Conservation (phyloP, 2,888 invertebrate genomes). For the Nomada flava region DNA sequence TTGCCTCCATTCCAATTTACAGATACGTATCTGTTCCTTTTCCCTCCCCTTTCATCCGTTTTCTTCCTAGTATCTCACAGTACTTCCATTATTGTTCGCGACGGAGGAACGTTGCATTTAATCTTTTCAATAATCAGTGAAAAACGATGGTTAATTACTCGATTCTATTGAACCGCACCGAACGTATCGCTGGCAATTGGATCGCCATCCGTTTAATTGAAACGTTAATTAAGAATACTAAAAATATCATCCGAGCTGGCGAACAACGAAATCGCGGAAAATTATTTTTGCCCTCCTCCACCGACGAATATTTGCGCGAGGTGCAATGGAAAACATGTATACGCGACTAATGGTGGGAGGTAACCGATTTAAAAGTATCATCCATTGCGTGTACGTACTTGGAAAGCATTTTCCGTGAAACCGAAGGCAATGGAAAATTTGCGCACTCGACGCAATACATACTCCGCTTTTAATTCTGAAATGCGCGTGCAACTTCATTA, state of each 20-base stretch:
- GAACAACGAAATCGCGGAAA: not conserved
- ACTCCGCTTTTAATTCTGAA: conserved; percentile 8
- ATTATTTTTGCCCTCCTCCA: not conserved
- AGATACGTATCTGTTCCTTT: not conserved
- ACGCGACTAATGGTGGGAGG: not conserved
- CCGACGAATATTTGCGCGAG: not conserved
- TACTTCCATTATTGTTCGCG: not conserved
- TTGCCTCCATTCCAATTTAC: not conserved
- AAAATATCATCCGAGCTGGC: not conserved
- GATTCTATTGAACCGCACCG: not conserved
- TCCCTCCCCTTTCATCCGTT: too few relatives aligned
- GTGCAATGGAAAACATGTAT: not conserved
- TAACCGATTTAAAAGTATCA: conserved; percentile 1
- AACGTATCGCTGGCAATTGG: not conserved
- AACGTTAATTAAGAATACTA: conserved; percentile 41
- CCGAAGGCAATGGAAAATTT: conserved; percentile 39
- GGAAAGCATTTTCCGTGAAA: conserved; percentile 7
- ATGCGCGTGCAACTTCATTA: conserved; percentile 46
- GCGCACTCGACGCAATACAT: conserved; percentile 16
- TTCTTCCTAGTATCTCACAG: not conserved
- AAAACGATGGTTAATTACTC: not conserved
- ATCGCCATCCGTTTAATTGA: conserved; percentile 36
- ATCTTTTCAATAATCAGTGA: not conserved
- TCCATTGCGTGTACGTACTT: not conserved
- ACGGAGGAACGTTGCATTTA: not conserved